Percentiles rank a stretch among this genome's conserved stretches.
These are phyloP conservation scores for Cataglyphis livida DNA, from an alignment of 2,888 invertebrate species.

Conservation along the genomic window DNA sequence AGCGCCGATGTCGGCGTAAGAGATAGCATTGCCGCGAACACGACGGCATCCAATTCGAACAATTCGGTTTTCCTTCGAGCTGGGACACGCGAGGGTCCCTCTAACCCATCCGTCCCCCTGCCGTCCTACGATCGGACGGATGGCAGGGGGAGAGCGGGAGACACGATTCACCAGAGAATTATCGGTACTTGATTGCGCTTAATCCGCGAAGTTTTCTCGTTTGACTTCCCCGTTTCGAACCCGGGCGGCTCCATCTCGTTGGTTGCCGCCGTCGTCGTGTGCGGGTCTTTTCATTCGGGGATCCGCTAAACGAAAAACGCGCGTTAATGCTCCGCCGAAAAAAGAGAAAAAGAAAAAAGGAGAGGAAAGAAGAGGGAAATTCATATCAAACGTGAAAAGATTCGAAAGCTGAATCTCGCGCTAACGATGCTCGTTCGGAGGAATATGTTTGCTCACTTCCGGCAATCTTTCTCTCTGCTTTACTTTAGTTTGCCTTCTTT, in stretches of 20 bases:
- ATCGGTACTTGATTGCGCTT: constrained; percentile 76
- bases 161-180: constrained; percentile 72
- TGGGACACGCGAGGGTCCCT: constrained; percentile 54
- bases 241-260: constrained; percentile 50
- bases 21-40: constrained; percentile 44
- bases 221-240: constrained; percentile 66
- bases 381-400: constrained; percentile 67
- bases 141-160: constrained; percentile 19
- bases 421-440: constrained; percentile 66
- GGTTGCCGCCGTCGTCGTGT: constrained; percentile 28
- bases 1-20: constrained; percentile 57
- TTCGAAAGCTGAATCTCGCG: constrained; percentile 61
- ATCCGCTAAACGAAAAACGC: constrained; percentile 66
- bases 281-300: constrained; percentile 58
- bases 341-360: constrained; percentile 32
- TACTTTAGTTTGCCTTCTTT: neutral
- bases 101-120: constrained; percentile 40
- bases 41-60: constrained; percentile 59
- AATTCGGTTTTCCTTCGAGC: constrained; percentile 60
- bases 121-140: constrained; percentile 6
- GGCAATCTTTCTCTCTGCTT: constrained; percentile 31
- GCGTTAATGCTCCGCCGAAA: constrained; percentile 47
- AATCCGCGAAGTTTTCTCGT: constrained; percentile 76
- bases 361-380: constrained; percentile 58
- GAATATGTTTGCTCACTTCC: constrained; percentile 69